Evolutionary conservation across 2,797 vertebrate species (phyloP).

Genomic region (Amblyopsis hoosieri): DNA sequence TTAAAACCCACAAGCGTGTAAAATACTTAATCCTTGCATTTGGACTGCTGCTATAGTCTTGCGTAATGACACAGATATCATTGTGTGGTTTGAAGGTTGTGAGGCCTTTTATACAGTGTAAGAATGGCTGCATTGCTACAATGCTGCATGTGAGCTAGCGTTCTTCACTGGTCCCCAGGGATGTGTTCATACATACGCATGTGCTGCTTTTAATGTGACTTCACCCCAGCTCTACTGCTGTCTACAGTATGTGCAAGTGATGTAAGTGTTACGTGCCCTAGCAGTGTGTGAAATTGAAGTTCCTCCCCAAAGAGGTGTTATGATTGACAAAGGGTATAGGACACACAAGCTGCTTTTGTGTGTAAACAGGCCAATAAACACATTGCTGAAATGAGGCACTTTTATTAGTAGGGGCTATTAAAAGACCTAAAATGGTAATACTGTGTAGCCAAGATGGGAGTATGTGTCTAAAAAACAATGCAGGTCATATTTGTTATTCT

Average conservation of each 20-base stretch:
- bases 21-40: too few species aligned
- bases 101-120: neutral
- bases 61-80: neutral
- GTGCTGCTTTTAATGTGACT: constrained; percentile 31
- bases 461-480: too few species aligned
- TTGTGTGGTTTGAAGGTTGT: neutral
- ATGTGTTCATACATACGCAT: constrained; percentile 51
- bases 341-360: constrained; percentile 27
- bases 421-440: neutral
- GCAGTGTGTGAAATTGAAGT: constrained; percentile 78
- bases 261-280: constrained; percentile 49
- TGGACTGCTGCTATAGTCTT: neutral
- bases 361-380: constrained; percentile 1
- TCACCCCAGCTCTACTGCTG: constrained; percentile 8
- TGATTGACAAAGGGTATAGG: constrained; percentile 53
- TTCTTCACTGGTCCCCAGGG: constrained; percentile 35
- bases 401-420: neutral
- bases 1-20: too few species aligned
- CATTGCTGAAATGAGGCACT: neutral
- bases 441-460: too few species aligned
- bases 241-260: constrained; percentile 48
- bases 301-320: constrained; percentile 45
- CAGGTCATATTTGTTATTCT: neutral
- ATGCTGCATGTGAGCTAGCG: neutral
- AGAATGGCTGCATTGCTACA: constrained; percentile 8